Conservation (phyloP, 2,797 vertebrate genomes). For the Malurus splendens region DNA sequence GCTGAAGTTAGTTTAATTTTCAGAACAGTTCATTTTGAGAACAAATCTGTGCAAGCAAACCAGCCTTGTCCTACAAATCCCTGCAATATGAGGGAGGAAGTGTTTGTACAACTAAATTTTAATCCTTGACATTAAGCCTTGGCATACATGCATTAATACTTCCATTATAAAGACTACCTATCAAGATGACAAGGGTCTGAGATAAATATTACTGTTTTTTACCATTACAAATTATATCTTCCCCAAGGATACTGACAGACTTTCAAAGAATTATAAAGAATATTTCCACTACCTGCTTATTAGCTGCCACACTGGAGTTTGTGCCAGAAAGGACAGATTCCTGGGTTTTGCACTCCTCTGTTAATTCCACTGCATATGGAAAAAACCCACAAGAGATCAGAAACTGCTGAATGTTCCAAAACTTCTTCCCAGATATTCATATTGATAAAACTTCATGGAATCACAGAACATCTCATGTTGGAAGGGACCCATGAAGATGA, state of each 20-base stretch:
- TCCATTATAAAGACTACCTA: not conserved
- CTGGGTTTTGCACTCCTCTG: not conserved
- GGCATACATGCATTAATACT: not conserved
- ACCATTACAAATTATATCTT: not conserved
- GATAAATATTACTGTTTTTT: not conserved
- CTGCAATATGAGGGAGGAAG: not conserved
- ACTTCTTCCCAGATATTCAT: not conserved
- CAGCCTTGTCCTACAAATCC: not conserved
- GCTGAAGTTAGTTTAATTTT: not conserved
- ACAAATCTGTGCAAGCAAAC: not conserved
- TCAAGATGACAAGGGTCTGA: not conserved
- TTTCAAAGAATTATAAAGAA: not conserved
- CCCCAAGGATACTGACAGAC: not conserved
- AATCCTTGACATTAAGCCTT: constrained; percentile 20
- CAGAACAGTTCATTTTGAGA: not conserved
- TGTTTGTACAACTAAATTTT: constrained; percentile 19
- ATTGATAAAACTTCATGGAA: not conserved
- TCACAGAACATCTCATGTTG: not conserved
- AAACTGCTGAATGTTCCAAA: not conserved
- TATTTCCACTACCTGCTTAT: not conserved
- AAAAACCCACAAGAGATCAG: not conserved
- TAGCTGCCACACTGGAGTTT: not conserved
- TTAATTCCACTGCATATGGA: not conserved
- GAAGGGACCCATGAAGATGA: not conserved
- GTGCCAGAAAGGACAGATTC: not conserved